A percentile compares a stretch with the other conserved stretches of the same genome.
phyloP scores from a whole-genome alignment of 2,888 invertebrate species.

The Hirtodrosophila cameraria region DNA sequence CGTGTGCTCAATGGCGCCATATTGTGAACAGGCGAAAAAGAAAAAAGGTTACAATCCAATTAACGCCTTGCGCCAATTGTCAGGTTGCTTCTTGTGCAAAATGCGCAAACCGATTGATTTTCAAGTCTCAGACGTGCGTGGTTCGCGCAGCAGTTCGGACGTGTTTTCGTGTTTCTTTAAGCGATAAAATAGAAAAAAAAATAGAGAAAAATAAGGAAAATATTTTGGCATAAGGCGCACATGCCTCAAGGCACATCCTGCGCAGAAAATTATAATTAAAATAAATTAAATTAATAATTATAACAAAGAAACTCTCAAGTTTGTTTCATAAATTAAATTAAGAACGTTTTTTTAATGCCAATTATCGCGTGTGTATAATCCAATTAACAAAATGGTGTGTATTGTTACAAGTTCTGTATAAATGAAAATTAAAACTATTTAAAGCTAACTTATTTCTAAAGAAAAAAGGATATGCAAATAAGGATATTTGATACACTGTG shows the following conservation, averaged over 20 bases:
- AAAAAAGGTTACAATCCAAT: conserved; percentile 83
- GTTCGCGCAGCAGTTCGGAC: conserved; percentile 83
- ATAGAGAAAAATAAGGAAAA: neutral
- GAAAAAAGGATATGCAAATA: neutral
- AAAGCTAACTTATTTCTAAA: neutral
- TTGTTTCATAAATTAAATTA: conserved; percentile 33
- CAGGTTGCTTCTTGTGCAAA: conserved; percentile 54
- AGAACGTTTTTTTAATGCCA: conserved; percentile 56
- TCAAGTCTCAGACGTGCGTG: conserved; percentile 81
- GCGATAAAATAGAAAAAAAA: neutral
- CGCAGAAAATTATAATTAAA: conserved; percentile 1
- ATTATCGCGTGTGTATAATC: conserved; percentile 68
- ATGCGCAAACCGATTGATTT: conserved; percentile 67
- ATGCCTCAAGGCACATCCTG: conserved; percentile 50
- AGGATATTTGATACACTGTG: conserved; percentile 39
- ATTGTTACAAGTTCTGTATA: conserved; percentile 11
- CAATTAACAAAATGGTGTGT: conserved; percentile 81
- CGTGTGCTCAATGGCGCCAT: conserved; percentile 54
- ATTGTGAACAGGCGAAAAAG: conserved; percentile 51
- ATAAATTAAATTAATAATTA: neutral
- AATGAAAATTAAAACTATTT: conserved; percentile 10
- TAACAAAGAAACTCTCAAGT: neutral
- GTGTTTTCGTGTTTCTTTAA: conserved; percentile 64
- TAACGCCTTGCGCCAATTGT: conserved; percentile 68
- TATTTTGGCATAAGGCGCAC: conserved; percentile 12